phyloP scores from a whole-genome alignment of 2,888 invertebrate genomes.

The Epistrophella euchroma region DNA sequence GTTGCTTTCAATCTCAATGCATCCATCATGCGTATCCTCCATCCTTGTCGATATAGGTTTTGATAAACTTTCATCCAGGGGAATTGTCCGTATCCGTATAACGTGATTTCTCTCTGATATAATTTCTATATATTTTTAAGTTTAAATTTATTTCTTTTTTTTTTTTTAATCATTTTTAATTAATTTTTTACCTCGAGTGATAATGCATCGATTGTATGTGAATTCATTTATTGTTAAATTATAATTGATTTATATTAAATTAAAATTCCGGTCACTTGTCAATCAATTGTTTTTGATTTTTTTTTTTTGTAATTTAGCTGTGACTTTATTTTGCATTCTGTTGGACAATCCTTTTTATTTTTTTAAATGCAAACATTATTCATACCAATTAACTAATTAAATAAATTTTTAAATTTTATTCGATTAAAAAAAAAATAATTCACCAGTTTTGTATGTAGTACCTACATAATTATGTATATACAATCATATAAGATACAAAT shows the following conservation, averaged over 20 bases:
- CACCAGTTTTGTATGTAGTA: neutral
- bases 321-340: neutral
- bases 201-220: slow-evolving; percentile 17
- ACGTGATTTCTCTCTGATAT: neutral
- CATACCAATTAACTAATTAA: neutral
- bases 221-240: slow-evolving; percentile 7
- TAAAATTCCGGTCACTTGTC: slow-evolving; percentile 22
- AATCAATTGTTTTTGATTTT: neutral
- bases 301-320: neutral
- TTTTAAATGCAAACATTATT: neutral
- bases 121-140: slow-evolving; percentile 22
- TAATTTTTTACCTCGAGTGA: slow-evolving; percentile 4
- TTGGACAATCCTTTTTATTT: neutral
- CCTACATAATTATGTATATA: too few relatives aligned
- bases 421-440: neutral
- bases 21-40: slow-evolving; percentile 2
- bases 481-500: slow-evolving; percentile 1
- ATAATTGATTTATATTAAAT: slow-evolving; percentile 4
- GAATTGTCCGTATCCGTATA: slow-evolving; percentile 34
- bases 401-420: neutral
- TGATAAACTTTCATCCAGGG: slow-evolving; percentile 42
- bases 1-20: slow-evolving; percentile 3
- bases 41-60: slow-evolving; percentile 23
- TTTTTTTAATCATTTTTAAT: slow-evolving; percentile 12
- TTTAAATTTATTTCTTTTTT: slow-evolving; percentile 15